Conservation (phyloP, 2,113 vertebrate genomes). For the Cryptomyrus ogoouensis region DNA sequence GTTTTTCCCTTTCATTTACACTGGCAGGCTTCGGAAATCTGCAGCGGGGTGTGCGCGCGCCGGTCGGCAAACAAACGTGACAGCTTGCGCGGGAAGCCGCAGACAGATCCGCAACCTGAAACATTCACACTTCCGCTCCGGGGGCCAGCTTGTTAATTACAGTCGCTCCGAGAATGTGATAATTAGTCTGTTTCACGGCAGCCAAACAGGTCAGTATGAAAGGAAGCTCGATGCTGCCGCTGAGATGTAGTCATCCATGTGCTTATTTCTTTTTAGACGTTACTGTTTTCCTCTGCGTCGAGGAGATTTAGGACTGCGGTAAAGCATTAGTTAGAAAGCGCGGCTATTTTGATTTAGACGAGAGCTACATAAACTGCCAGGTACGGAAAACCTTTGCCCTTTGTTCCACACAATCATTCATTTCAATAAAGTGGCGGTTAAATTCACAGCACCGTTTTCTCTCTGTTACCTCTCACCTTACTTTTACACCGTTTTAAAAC, state of each 20-base stretch:
- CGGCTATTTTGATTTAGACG: not conserved
- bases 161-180: conserved; percentile 8
- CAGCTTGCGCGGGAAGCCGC: conserved; percentile 12
- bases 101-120: conserved; percentile 18
- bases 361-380: not conserved
- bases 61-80: conserved; percentile 21
- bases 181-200: conserved; percentile 17
- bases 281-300: not conserved
- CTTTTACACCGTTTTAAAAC: not conserved
- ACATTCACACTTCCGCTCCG: conserved; percentile 21
- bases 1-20: not conserved
- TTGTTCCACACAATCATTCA: not conserved
- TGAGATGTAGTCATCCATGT: not conserved
- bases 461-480: not conserved
- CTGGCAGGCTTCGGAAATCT: conserved; percentile 36
- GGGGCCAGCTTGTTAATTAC: conserved; percentile 9
- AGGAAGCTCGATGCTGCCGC: not conserved
- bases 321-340: not conserved
- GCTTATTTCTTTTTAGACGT: not conserved
- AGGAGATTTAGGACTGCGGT: not conserved
- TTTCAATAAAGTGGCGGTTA: not conserved
- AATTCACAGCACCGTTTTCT: not conserved
- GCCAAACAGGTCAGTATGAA: conserved; percentile 9
- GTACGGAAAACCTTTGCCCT: not conserved
- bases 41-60: not conserved